phyloP scores from a whole-genome alignment of 2,113 vertebrate species.

The Cebidichthys violaceus region DNA sequence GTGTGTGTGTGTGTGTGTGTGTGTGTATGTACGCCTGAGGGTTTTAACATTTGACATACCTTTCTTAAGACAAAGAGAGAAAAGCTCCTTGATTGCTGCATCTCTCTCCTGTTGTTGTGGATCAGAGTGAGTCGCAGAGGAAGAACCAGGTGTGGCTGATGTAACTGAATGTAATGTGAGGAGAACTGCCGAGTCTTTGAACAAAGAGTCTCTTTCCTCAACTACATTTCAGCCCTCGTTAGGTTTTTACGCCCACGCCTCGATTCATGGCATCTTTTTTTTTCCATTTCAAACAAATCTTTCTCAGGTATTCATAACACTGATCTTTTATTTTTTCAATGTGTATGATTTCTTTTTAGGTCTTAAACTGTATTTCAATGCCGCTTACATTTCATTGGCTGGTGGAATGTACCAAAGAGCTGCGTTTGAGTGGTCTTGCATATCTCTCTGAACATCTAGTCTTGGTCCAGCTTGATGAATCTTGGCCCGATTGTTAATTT shows the following conservation, averaged over 20 bases:
- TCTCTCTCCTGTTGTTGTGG: slow-evolving; percentile 48
- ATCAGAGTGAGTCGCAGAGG: slow-evolving; percentile 39
- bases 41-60: slow-evolving; percentile 36
- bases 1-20: slow-evolving; percentile 10
- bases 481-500: not conserved
- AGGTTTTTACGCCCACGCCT: slow-evolving; percentile 30
- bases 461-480: not conserved
- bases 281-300: slow-evolving; percentile 29
- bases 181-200: slow-evolving; percentile 56
- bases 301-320: slow-evolving; percentile 73
- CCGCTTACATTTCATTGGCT: slow-evolving; percentile 15
- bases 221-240: slow-evolving; percentile 19
- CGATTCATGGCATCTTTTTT: slow-evolving; percentile 34
- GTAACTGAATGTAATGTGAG: slow-evolving; percentile 79
- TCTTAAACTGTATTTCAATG: slow-evolving; percentile 15
- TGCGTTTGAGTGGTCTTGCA: slow-evolving; percentile 15
- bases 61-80: slow-evolving; percentile 39
- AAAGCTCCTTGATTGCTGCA: slow-evolving; percentile 47
- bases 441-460: not conserved
- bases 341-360: slow-evolving; percentile 1
- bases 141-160: slow-evolving; percentile 72
- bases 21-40: slow-evolving; percentile 22
- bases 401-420: slow-evolving; percentile 67
- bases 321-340: slow-evolving; percentile 11
- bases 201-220: slow-evolving; percentile 53